Percentiles rank a stretch among this genome's conserved stretches.
phyloP scores from a whole-genome alignment of 1,140 invertebrate species.

The Drosophila neocordata region DNA sequence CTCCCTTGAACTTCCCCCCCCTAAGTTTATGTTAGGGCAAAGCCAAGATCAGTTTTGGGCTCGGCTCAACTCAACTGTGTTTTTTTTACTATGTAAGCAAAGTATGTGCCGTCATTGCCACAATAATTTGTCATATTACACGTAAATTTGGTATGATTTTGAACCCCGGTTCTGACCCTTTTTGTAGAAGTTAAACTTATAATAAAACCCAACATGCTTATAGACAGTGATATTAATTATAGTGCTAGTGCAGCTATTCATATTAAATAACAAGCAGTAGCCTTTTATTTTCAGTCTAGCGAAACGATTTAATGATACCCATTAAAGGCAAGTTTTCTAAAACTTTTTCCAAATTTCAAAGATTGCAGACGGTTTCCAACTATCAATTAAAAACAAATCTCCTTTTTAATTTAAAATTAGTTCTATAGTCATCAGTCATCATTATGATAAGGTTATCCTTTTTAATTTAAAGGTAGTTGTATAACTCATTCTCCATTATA shows the following conservation, averaged over 20 bases:
- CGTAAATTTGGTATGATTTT: conserved; percentile 40
- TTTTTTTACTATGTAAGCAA: too few relatives aligned
- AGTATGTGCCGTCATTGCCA: too few relatives aligned
- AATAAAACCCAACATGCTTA: conserved; percentile 35
- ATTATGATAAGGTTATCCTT: too few relatives aligned
- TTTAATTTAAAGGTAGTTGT: too few relatives aligned
- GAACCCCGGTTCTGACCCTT: conserved; percentile 28
- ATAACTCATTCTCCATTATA: too few relatives aligned
- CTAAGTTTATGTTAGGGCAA: too few relatives aligned
- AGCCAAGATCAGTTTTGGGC: conserved; percentile 15
- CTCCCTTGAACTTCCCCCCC: conserved; percentile 31
- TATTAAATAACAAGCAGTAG: background rate
- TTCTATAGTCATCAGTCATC: too few relatives aligned
- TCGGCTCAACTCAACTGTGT: background rate
- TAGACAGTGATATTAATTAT: conserved; percentile 47
- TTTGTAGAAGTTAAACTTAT: background rate
- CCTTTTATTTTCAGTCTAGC: background rate
- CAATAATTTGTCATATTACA: conserved; percentile 16
- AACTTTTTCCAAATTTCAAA: too few relatives aligned
- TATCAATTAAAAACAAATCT: too few relatives aligned
- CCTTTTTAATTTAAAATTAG: too few relatives aligned
- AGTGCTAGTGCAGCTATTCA: conserved; percentile 31
- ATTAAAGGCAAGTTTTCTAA: background rate
- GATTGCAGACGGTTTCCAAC: too few relatives aligned
- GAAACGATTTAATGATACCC: conserved; percentile 2